These are phyloP conservation scores for Phoxinus phoxinus DNA, from an alignment of 2,113 vertebrate species.

Conservation along the genomic window DNA sequence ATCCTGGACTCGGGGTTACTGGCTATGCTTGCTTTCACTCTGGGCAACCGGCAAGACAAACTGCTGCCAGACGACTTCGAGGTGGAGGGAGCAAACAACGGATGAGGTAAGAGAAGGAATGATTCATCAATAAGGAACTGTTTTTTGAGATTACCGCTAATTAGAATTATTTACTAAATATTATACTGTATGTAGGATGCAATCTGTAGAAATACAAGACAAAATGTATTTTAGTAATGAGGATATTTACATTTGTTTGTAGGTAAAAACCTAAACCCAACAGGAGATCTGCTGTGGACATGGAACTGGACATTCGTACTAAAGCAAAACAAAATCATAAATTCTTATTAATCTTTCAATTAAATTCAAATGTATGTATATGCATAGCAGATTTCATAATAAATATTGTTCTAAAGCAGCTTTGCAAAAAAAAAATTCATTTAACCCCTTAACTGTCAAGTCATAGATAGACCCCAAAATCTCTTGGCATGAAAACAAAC, in stretches of 20 bases:
- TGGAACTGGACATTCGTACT: neutral
- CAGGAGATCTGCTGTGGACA: neutral
- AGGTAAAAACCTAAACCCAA: constrained; percentile 63
- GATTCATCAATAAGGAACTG: neutral
- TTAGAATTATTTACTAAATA: neutral
- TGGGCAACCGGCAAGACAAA: constrained; percentile 93
- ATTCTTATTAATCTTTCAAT: neutral
- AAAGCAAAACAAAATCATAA: neutral
- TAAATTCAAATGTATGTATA: no score
- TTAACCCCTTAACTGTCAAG: no score
- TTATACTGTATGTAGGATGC: neutral
- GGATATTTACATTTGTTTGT: constrained; percentile 36
- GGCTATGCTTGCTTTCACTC: constrained; percentile 89
- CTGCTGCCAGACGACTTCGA: constrained; percentile 92
- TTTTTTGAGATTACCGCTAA: neutral
- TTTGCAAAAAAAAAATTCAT: no score
- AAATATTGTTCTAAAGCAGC: no score
- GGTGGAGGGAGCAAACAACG: constrained; percentile 78
- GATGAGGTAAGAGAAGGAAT: neutral
- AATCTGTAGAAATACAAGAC: neutral
- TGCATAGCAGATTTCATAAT: no score
- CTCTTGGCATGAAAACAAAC: no score
- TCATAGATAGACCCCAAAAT: no score
- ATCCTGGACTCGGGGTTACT: constrained; percentile 91
- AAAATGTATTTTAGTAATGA: neutral